Base-by-base conservation (phyloP, 2,888 invertebrate genomes). In the Aspidiotus destructor region DNA sequence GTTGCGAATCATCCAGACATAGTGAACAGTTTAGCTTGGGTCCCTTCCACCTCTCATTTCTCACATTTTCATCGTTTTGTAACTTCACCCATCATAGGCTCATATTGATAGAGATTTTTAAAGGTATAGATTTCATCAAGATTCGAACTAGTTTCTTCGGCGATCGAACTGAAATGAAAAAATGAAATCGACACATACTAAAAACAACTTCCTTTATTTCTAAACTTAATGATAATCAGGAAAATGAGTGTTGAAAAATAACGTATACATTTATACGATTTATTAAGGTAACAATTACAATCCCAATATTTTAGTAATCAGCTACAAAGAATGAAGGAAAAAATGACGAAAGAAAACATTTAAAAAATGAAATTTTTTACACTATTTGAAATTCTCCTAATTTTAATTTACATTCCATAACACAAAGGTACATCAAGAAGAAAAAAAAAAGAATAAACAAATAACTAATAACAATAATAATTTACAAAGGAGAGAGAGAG, bases 231-330 rank as follows among this genome's bases (percentile, higher is more conserved):
- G 28, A 28, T 28, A 28, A 28, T 28, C 28, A 28, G 28, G 28
- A 28, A 28, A 28, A 28, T 28, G 28, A 28, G 28, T 48, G 48
- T 48, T 62, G 52, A 60, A 58, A 58, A 67, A 67, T 60, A 44
- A 48, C 58, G 60, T 44, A 60, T 67, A 67, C 60, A 67, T 67
- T 67, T 67, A 67, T 67, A 67, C 67, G 67, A 55, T 67, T 67
- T 67, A 67, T 67, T 67, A 67, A 67, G 67, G 67, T 67, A 67
- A 67, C 67, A 67, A 67, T 67, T 67, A 67, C 67, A 67, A 67
- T 67, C 67, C 67, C 67, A 58, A 67, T 67, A 67, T 58, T 58
- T 64, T 60, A 67, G 60, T 67, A 67, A 67, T 67, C 67, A 67
- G 67, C 67, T 67, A 58, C 8, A 58, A 67, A 67, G 60, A 67